Evolutionary conservation across 2,113 vertebrate genomes (phyloP), one percentile per base, ranked within the genome.

Genomic region (Narcine bancroftii): DNA sequence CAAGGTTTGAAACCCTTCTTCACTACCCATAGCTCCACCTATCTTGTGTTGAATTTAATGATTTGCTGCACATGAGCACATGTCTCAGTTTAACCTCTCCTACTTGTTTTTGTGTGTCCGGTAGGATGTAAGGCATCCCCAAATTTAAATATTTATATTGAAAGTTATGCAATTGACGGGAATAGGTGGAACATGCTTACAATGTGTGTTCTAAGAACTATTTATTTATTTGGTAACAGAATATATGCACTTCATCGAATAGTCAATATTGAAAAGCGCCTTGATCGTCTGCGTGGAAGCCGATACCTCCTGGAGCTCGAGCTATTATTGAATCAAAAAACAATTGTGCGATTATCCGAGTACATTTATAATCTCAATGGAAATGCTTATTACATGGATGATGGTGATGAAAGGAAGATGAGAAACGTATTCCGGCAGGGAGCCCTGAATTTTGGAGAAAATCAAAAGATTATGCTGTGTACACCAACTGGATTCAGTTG

Each of bases 221-320:
- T 65, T 39, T 73, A 60, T 92, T 76, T 56, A 71, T 92, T 60
- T 72, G n/a, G 39, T 36, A 45, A 81, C 93, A 99, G 98, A 92
- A 94, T 33, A 45, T 99, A 97, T 94, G 96, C 96, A 42, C 94
- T 99, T 77, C 95, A 94, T 93, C 96, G 94, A 10, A 94, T 99
- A 0, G 92, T 98, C 91, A 99, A 98, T 0, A 95, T 99, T 93
- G 98, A 97, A 94, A 98, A 97, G 92, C 97, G 96, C 0, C 94
- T 96, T 92, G 98, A 99, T 92, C 94, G 93, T 3, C 6, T 95
- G 0, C 94, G 94, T 0, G 98, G 98, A 33, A 97, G 95, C 81
- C 97, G 98, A 42, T 98, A 98, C 93, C 96, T 99, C 17, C 94
- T 99, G 94, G 98, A 99, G 93, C 95, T 99, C 81, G 97, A 97